These are phyloP conservation scores for Drosophila chauvacae DNA, from an alignment of 1,140 invertebrate genomes.

Conservation along the genomic window DNA sequence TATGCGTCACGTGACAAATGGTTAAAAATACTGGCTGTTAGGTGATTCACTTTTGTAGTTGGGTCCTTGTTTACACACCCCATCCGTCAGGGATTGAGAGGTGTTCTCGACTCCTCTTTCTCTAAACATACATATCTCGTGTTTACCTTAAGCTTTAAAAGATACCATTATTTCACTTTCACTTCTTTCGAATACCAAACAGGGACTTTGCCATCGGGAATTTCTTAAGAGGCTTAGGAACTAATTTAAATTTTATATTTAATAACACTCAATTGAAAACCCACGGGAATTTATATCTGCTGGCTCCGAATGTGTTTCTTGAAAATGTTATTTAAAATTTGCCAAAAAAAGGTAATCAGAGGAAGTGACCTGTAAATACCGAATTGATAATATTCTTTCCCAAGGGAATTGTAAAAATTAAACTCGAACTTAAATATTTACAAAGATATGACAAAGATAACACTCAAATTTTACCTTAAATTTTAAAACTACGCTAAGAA, in stretches of 20 bases:
- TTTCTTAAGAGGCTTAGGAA: neutral
- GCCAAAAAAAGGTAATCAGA: neutral
- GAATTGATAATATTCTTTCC: neutral
- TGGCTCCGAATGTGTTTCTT: neutral
- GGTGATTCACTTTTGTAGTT: slow-evolving; percentile 34
- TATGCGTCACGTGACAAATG: slow-evolving; percentile 59
- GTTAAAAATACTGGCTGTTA: slow-evolving; percentile 40
- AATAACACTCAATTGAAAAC: slow-evolving; percentile 3
- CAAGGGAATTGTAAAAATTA: neutral
- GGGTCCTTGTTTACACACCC: neutral
- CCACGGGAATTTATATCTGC: neutral
- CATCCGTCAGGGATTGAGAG: neutral
- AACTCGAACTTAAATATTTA: neutral
- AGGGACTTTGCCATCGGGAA: neutral
- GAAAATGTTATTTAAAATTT: neutral
- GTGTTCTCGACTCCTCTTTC: neutral
- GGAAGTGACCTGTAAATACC: too few species aligned
- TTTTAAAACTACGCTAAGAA: neutral
- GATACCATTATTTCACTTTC: neutral
- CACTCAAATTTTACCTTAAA: too few species aligned
- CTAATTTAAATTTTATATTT: slow-evolving; percentile 20
- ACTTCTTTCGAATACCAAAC: neutral
- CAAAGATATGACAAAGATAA: too few species aligned
- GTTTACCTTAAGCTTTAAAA: neutral
- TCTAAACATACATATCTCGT: neutral